A percentile compares a stretch with the other conserved stretches of the same genome.
These are phyloP conservation scores for Eciton burchellii DNA, from an alignment of 1,140 invertebrate species.

Conservation along the genomic window DNA sequence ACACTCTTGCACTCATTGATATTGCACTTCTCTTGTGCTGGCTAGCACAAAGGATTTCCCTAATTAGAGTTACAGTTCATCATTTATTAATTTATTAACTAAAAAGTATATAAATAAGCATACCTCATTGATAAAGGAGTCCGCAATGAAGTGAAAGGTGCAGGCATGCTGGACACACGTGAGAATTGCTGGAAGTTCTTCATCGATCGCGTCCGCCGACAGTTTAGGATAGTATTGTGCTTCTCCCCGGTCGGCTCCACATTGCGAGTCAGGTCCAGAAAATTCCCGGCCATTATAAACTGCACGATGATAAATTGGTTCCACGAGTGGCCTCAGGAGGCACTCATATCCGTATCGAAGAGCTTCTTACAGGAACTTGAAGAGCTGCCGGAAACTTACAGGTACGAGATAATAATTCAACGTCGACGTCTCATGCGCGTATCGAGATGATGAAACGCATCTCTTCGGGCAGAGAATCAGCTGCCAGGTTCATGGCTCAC, in stretches of 20 bases:
- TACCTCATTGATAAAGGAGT: conserved; percentile 72
- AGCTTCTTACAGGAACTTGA: conserved; percentile 94
- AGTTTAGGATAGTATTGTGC: conserved; percentile 96
- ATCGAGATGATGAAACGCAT: neutral
- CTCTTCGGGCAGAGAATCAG: conserved; percentile 88
- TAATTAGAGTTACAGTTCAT: no score
- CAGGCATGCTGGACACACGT: conserved; percentile 94
- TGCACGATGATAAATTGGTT: conserved; percentile 99
- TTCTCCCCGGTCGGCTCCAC: conserved; percentile 98
- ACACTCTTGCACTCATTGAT: no score
- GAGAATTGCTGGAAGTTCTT: conserved; percentile 99
- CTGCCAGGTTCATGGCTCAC: conserved; percentile 97
- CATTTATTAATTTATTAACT: no score
- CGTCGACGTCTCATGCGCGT: neutral
- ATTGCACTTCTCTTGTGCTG: no score
- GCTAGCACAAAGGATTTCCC: no score
- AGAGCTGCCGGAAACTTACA: conserved; percentile 90
- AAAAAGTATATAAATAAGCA: no score
- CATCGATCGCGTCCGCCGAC: conserved; percentile 96
- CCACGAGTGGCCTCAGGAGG: conserved; percentile 99
- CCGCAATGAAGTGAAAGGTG: conserved; percentile 90
- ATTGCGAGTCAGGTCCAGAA: conserved; percentile 94
- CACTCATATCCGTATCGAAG: conserved; percentile 95
- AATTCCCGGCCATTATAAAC: conserved; percentile 98
- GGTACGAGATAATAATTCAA: conserved; percentile 68